These are phyloP conservation scores for Pegoplata infirma DNA, from an alignment of 2,888 invertebrate genomes.

Conservation along the genomic window DNA sequence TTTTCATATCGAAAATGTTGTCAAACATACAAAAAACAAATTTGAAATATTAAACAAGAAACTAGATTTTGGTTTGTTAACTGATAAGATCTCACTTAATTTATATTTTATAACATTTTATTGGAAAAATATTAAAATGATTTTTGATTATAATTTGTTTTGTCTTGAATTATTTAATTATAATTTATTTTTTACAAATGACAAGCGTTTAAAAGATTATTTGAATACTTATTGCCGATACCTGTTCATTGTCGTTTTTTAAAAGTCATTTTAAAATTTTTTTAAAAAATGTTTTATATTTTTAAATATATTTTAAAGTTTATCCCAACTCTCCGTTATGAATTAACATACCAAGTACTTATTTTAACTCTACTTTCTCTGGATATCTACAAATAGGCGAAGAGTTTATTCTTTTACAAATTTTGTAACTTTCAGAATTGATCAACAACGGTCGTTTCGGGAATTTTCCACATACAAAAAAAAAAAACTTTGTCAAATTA, in stretches of 20 bases:
- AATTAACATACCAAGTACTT: no score
- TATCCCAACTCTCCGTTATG: no score
- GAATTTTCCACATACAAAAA: no score
- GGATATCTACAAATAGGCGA: no score
- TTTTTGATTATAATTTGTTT: conserved; percentile 22
- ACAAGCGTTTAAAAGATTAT: neutral
- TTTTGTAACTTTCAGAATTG: no score
- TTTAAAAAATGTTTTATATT: no score
- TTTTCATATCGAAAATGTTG: conserved; percentile 10
- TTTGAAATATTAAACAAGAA: neutral
- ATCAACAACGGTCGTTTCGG: no score
- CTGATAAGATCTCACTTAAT: conserved; percentile 20
- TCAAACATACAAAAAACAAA: neutral
- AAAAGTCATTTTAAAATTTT: no score
- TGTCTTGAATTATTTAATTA: neutral
- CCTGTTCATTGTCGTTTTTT: neutral
- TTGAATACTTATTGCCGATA: neutral
- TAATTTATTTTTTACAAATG: neutral
- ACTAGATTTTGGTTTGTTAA: conserved; percentile 3
- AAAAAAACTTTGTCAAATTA: no score
- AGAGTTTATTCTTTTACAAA: no score
- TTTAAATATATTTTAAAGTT: no score
- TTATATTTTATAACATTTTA: conserved; percentile 39
- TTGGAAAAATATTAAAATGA: conserved; percentile 42
- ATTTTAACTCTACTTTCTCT: no score